These are phyloP conservation scores for Auanema freiburgensis DNA, from an alignment of 2,888 invertebrate genomes.

Conservation along the genomic window DNA sequence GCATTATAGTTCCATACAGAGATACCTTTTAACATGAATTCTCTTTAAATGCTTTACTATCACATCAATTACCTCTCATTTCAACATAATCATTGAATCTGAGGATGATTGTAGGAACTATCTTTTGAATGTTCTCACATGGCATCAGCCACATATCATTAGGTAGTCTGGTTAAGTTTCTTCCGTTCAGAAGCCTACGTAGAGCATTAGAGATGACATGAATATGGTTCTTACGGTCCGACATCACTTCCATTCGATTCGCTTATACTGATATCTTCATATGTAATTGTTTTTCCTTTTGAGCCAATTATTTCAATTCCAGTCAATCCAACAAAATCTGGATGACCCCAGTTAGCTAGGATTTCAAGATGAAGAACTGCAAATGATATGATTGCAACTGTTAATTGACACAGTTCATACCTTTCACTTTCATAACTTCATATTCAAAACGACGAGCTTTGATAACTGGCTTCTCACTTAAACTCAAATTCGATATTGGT, in stretches of 20 bases:
- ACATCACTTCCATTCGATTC: neutral
- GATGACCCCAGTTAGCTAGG: slow-evolving; percentile 68
- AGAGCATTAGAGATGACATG: no score
- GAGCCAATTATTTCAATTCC: slow-evolving; percentile 66
- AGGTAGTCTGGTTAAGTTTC: slow-evolving; percentile 74
- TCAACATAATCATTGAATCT: slow-evolving; percentile 33
- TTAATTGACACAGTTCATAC: neutral
- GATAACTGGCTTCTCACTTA: no score
- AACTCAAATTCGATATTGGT: neutral
- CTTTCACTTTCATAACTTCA: neutral
- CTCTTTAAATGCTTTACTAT: neutral
- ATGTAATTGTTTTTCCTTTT: slow-evolving; percentile 1
- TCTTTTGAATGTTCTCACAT: slow-evolving; percentile 47
- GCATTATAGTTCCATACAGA: slow-evolving; percentile 83
- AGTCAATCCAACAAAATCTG: slow-evolving; percentile 67
- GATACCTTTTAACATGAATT: no score
- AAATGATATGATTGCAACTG: slow-evolving; percentile 1
- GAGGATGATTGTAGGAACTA: slow-evolving; percentile 42
- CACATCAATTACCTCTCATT: slow-evolving; percentile 23
- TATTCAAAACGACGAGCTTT: neutral
- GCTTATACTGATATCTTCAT: slow-evolving; percentile 12
- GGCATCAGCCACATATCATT: slow-evolving; percentile 70
- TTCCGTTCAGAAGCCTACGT: slow-evolving; percentile 73
- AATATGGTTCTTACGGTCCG: neutral
- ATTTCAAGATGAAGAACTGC: slow-evolving; percentile 65